These are phyloP conservation scores for Hoplodrina blanda DNA, from an alignment of 2,888 invertebrate species.

Conservation along the genomic window DNA sequence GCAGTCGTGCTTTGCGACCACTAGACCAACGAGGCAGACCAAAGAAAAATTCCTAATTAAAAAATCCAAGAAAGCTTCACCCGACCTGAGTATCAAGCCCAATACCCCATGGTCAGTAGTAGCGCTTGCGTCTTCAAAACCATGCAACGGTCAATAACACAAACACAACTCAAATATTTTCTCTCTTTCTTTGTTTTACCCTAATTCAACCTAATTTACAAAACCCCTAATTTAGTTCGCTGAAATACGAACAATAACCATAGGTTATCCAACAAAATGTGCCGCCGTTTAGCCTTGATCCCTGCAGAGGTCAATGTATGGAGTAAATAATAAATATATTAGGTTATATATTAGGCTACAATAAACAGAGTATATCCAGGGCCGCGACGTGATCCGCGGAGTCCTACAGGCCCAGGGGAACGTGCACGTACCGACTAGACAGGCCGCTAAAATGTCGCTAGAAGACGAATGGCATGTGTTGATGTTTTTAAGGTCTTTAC, in stretches of 20 bases:
- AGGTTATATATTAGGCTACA: constrained; percentile 56
- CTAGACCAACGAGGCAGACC: no score
- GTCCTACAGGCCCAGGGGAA: constrained; percentile 61
- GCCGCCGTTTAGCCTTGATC: constrained; percentile 35
- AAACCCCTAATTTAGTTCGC: neutral
- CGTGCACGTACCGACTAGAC: constrained; percentile 59
- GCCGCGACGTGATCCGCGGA: constrained; percentile 67
- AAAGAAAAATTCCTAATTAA: no score
- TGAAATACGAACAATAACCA: neutral
- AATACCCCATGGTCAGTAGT: no score
- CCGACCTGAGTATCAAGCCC: no score
- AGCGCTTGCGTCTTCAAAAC: no score
- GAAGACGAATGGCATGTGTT: neutral
- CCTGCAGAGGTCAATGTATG: constrained; percentile 31
- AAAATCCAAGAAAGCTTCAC: no score
- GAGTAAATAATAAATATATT: constrained; percentile 46
- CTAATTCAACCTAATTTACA: no score
- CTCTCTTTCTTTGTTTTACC: no score
- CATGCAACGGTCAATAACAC: no score
- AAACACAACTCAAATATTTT: no score
- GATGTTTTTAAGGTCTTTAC: neutral
- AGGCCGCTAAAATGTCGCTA: constrained; percentile 53
- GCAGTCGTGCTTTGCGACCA: no score
- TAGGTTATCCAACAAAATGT: constrained; percentile 1
- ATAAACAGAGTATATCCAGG: constrained; percentile 65